These are phyloP conservation scores for Tachystola acroxantha DNA, from an alignment of 2,888 invertebrate genomes.

Conservation along the genomic window DNA sequence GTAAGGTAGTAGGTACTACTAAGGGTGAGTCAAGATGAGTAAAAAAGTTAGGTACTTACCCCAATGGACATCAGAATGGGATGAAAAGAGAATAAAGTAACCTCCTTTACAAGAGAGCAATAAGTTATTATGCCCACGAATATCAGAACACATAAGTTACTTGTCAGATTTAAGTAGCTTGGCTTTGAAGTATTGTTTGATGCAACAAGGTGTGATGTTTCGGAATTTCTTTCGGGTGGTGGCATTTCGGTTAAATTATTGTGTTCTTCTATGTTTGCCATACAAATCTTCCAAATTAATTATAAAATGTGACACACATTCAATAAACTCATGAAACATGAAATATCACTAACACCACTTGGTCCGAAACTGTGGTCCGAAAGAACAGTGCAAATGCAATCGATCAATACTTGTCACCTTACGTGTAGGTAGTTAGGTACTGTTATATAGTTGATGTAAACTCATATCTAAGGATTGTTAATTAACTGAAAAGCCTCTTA, in stretches of 20 bases:
- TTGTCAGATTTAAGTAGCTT: constrained; percentile 56
- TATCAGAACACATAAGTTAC: constrained; percentile 51
- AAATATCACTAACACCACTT: too few species aligned
- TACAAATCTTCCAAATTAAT: neutral
- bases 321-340: too few species aligned
- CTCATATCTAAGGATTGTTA: too few species aligned
- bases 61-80: constrained; percentile 66
- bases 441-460: too few species aligned
- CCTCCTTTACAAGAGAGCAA: constrained; percentile 52
- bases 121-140: constrained; percentile 52
- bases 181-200: constrained; percentile 40
- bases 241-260: constrained; percentile 34
- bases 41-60: constrained; percentile 39
- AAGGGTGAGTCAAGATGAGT: too few species aligned
- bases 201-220: constrained; percentile 54
- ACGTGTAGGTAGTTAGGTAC: too few species aligned
- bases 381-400: too few species aligned
- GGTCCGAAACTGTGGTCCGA: too few species aligned
- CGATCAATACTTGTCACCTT: too few species aligned
- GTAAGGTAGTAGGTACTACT: too few species aligned
- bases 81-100: constrained; percentile 64
- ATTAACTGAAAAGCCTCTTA: too few species aligned
- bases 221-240: constrained; percentile 44
- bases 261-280: constrained; percentile 1
- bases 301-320: too few species aligned